Evolutionary conservation across 2,888 invertebrate genomes (phyloP).

Genomic region (Therioaphis trifolii): DNA sequence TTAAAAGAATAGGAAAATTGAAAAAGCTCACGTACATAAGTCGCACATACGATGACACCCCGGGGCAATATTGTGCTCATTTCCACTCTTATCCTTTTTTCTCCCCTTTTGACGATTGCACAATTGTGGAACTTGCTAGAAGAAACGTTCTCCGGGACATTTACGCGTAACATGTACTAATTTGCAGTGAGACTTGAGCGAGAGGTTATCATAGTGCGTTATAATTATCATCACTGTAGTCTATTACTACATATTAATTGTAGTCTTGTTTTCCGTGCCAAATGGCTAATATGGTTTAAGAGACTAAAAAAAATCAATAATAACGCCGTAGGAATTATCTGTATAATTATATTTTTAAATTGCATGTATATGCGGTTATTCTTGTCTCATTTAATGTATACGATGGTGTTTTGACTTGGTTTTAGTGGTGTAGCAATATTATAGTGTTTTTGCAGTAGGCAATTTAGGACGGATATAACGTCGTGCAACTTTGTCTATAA

Average conservation of each 20-base stretch:
- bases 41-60: neutral
- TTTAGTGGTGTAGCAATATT: too few relatives aligned
- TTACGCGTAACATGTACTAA: conserved; percentile 22
- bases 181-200: neutral
- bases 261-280: neutral
- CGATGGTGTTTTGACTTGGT: too few relatives aligned
- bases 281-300: too few relatives aligned
- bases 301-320: too few relatives aligned
- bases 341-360: too few relatives aligned
- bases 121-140: neutral
- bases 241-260: neutral
- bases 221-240: neutral
- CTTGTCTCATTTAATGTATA: too few relatives aligned
- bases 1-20: neutral
- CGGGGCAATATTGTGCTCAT: conserved; percentile 19
- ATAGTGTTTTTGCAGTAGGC: too few relatives aligned
- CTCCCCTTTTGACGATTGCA: conserved; percentile 27
- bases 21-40: conserved; percentile 39
- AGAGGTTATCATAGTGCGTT: neutral
- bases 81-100: conserved; percentile 7
- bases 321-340: too few relatives aligned
- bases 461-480: too few relatives aligned
- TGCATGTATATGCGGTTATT: too few relatives aligned
- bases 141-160: neutral
- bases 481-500: neutral